A percentile compares a stretch with the other conserved stretches of the same genome.
Conservation (phyloP, 2,888 invertebrate species). For the Brachypalpus laphriformis region DNA sequence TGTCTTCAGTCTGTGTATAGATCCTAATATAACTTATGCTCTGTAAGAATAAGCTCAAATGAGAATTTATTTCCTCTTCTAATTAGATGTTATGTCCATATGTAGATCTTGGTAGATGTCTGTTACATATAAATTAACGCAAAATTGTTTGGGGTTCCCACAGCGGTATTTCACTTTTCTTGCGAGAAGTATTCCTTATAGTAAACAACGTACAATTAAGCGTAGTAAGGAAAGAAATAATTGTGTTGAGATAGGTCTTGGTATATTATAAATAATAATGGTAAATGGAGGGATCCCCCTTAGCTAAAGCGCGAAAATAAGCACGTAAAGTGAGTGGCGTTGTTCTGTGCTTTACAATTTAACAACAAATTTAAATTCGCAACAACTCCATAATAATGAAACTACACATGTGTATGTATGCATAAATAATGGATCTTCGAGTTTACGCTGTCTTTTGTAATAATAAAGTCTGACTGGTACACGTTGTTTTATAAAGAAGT, state of each 20-base stretch:
- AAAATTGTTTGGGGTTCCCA: not conserved
- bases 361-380: not conserved
- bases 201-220: not conserved
- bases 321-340: not conserved
- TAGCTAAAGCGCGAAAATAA: not conserved
- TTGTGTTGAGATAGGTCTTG: constrained; percentile 26
- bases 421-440: too few relatives aligned
- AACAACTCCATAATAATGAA: not conserved
- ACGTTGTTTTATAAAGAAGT: too few relatives aligned
- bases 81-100: too few relatives aligned
- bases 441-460: too few relatives aligned
- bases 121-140: too few relatives aligned
- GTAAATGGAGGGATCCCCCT: not conserved
- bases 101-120: too few relatives aligned
- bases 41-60: too few relatives aligned
- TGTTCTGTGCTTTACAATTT: not conserved
- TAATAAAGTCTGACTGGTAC: too few relatives aligned
- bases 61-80: too few relatives aligned
- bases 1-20: too few relatives aligned
- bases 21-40: too few relatives aligned
- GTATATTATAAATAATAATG: not conserved
- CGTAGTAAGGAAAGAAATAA: not conserved
- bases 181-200: not conserved
- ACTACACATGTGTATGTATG: too few relatives aligned
- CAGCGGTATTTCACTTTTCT: not conserved